These are phyloP conservation scores for Periophthalmus magnuspinnatus DNA, from an alignment of 2,797 vertebrate genomes.

Conservation along the genomic window DNA sequence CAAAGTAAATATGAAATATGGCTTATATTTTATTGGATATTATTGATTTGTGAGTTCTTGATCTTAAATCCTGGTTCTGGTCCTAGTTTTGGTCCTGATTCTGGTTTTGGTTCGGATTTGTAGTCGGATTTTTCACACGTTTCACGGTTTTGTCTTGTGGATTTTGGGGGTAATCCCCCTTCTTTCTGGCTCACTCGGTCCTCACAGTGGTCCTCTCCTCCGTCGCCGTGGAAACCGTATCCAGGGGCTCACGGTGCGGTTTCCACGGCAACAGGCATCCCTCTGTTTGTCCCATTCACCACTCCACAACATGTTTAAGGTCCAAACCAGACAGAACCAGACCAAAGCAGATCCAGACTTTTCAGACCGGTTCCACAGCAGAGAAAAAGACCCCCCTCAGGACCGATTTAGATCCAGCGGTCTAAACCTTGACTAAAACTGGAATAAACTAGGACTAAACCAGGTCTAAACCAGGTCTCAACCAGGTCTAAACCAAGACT, in stretches of 20 bases:
- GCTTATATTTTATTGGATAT: too few relatives aligned
- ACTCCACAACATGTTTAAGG: not conserved
- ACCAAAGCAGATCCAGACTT: not conserved
- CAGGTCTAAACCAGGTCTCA: too few relatives aligned
- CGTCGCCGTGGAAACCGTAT: constrained; percentile 6
- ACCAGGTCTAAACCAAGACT: too few relatives aligned
- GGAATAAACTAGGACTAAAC: too few relatives aligned
- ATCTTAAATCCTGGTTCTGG: too few relatives aligned
- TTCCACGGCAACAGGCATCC: not conserved
- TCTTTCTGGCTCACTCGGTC: not conserved
- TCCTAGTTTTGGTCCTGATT: too few relatives aligned
- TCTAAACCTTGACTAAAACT: too few relatives aligned
- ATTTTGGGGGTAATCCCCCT: not conserved
- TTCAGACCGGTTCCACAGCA: too few relatives aligned
- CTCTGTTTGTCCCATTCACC: not conserved
- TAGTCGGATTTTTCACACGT: not conserved
- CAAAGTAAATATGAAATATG: too few relatives aligned
- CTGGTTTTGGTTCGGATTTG: not conserved
- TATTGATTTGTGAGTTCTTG: too few relatives aligned
- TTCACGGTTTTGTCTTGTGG: not conserved
- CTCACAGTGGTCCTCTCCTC: constrained; percentile 2
- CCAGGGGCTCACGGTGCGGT: constrained; percentile 7
- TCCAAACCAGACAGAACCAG: constrained; percentile 1
- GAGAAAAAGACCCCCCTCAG: too few relatives aligned
- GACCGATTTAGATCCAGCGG: too few relatives aligned